These are phyloP conservation scores for Diaperis boleti DNA, from an alignment of 2,888 invertebrate genomes.

Conservation along the genomic window DNA sequence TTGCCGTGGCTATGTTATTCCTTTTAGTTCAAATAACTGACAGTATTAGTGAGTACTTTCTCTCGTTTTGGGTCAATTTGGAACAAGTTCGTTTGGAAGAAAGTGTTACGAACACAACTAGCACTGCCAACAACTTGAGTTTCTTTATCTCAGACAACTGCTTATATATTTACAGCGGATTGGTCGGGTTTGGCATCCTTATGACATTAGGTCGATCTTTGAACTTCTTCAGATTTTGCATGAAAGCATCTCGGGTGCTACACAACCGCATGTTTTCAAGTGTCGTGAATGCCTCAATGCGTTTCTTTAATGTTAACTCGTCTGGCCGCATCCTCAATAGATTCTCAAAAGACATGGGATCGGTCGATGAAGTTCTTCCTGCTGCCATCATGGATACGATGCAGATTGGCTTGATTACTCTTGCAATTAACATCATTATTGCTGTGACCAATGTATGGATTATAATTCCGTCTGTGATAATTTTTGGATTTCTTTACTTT, in stretches of 20 bases:
- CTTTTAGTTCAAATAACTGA: slow-evolving; percentile 49
- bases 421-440: slow-evolving; percentile 80
- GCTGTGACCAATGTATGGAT: slow-evolving; percentile 77
- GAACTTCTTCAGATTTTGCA: slow-evolving; percentile 68
- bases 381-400: slow-evolving; percentile 68
- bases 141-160: slow-evolving; percentile 51
- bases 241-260: slow-evolving; percentile 69
- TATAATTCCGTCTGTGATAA: slow-evolving; percentile 71
- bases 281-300: slow-evolving; percentile 74
- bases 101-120: neutral
- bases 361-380: slow-evolving; percentile 70
- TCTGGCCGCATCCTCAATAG: slow-evolving; percentile 76
- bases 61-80: slow-evolving; percentile 41
- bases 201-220: slow-evolving; percentile 66
- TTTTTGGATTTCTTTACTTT: slow-evolving; percentile 73
- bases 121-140: too few species aligned
- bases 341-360: slow-evolving; percentile 79
- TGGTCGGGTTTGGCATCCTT: slow-evolving; percentile 59
- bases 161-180: slow-evolving; percentile 60
- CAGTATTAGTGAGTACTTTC: slow-evolving; percentile 53
- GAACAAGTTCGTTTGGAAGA: slow-evolving; percentile 29
- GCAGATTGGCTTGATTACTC: slow-evolving; percentile 72
- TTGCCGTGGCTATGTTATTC: slow-evolving; percentile 44
- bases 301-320: slow-evolving; percentile 78
- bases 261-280: slow-evolving; percentile 70